Base-by-base conservation (phyloP, 2,797 vertebrate genomes). In the Kryptolebias ocellatus region DNA sequence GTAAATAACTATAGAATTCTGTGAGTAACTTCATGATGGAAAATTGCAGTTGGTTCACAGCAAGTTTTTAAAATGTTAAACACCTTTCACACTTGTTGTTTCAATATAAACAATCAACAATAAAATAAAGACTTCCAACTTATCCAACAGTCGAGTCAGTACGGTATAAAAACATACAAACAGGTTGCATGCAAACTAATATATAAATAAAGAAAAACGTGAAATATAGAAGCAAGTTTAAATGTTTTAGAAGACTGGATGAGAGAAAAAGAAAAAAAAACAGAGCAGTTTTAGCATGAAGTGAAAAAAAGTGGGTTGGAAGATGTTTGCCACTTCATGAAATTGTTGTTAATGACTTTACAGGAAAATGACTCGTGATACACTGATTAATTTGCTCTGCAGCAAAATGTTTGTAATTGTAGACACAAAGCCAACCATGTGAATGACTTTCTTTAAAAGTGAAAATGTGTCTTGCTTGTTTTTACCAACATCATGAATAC, bases 281-380 rank as follows among this genome's bases (percentile, higher is more conserved):
- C 79, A 63, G 82, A 85, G 71, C 83, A 72, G 53, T 70, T 29
- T 57, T 85, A 78, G 86, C 89, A 87, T 76, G 3, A 42, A 87
- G 89, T 86, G 78, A 87, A 72, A 83, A 75, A 77, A 79, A 74
- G 80, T 87, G 79, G 83, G 81, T 76, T 82, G 81, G 79, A 82
- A 68, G 67, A 77, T 77, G 66, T 63, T 82, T 74, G 72, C 74
- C 78, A 67, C 84, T 84, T 86, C 67, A 83, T 87, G 72, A 83
- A 86, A 85, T 87, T 74, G 60, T 84, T 83, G 79, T 89, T 84
- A 90, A 92, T 91, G 87, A 90, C 89, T 91, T 91, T 87, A 86
- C 90, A 92, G 82, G 72, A 69, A 71, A 82, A 83, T 91, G 87
- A 90, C 62, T 90, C 80, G 86, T 47, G 74, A 81, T 77, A 71